phyloP scores from a whole-genome alignment of 2,113 vertebrate species.

The Gobius niger region DNA sequence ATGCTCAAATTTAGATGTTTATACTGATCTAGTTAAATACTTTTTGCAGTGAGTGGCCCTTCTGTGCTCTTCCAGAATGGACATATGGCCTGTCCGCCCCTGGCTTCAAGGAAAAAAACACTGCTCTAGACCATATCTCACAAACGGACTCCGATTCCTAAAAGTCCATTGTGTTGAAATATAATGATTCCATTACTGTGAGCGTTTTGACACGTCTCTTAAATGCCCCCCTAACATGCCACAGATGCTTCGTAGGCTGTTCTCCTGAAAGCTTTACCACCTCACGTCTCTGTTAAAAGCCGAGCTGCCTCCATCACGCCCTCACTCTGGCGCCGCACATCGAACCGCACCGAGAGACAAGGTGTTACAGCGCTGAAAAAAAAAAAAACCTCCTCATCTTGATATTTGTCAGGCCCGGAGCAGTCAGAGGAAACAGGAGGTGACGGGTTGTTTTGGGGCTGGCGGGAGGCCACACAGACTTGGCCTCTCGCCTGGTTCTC shows the following conservation, averaged over 20 bases:
- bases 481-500: background rate
- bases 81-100: too few species aligned
- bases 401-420: background rate
- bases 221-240: too few species aligned
- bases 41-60: too few species aligned
- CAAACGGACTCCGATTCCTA: too few species aligned
- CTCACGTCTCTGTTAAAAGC: background rate
- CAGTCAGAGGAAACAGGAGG: slow-evolving; percentile 21
- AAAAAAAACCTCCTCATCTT: background rate
- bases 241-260: background rate
- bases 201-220: too few species aligned
- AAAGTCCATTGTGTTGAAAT: background rate
- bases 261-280: too few species aligned
- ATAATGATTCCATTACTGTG: background rate
- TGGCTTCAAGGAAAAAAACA: too few species aligned
- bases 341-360: background rate
- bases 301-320: too few species aligned
- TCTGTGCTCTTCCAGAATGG: too few species aligned
- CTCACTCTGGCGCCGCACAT: background rate
- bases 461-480: slow-evolving; percentile 40
- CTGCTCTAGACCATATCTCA: too few species aligned
- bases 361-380: background rate
- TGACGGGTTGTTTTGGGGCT: slow-evolving; percentile 34
- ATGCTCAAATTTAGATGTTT: too few species aligned
- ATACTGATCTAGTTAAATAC: too few species aligned